These are phyloP conservation scores for Drosophila repleta DNA, from an alignment of 1,140 invertebrate species.

Conservation along the genomic window DNA sequence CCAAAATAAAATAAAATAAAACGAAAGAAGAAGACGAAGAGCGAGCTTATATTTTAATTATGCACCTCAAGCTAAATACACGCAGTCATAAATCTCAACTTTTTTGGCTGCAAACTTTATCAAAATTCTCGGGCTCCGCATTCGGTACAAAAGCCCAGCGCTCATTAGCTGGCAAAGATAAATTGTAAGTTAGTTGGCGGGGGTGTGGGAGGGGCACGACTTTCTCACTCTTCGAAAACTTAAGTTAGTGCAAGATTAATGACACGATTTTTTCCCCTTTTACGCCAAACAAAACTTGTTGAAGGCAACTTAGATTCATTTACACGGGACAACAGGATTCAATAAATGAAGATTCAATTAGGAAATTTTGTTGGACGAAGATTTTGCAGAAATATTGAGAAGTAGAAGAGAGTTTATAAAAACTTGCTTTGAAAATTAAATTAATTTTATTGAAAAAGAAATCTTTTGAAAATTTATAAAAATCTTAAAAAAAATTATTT, in stretches of 20 bases:
- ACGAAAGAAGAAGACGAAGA: neutral
- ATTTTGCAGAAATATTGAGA: too few relatives aligned
- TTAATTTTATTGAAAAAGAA: too few relatives aligned
- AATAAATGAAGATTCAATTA: too few relatives aligned
- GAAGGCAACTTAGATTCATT: neutral
- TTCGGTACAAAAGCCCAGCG: slow-evolving; percentile 15
- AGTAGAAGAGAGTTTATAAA: too few relatives aligned
- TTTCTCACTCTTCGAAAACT: neutral
- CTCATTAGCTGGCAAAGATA: slow-evolving; percentile 69
- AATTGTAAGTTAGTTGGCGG: slow-evolving; percentile 45
- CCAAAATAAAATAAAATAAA: slow-evolving; percentile 3
- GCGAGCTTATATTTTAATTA: slow-evolving; percentile 67
- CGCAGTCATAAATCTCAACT: slow-evolving; percentile 61
- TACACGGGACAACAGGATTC: neutral
- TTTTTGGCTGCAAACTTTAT: slow-evolving; percentile 59
- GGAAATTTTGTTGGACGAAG: too few relatives aligned
- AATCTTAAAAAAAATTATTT: too few relatives aligned
- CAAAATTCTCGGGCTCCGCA: slow-evolving; percentile 26
- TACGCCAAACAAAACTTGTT: slow-evolving; percentile 15
- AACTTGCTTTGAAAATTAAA: too few relatives aligned
- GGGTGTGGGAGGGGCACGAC: neutral
- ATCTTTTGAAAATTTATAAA: too few relatives aligned
- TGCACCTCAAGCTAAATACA: slow-evolving; percentile 31
- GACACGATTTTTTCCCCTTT: slow-evolving; percentile 39
- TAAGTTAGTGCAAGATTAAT: slow-evolving; percentile 51